These are phyloP conservation scores for Chymomyza procnemis DNA, from an alignment of 2,888 invertebrate genomes.

Conservation along the genomic window DNA sequence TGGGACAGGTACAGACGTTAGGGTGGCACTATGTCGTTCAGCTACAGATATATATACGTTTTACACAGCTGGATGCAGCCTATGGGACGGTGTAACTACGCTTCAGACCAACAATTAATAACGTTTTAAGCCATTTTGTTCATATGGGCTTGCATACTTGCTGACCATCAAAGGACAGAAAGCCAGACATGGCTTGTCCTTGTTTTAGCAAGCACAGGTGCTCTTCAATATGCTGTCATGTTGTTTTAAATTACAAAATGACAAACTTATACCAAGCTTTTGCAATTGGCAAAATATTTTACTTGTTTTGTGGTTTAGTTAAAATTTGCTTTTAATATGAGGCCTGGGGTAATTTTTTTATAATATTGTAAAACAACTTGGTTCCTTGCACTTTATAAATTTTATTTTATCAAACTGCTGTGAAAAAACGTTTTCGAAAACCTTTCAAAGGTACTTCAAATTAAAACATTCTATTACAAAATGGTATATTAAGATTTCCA, in stretches of 20 bases:
- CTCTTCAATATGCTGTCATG: constrained; percentile 30
- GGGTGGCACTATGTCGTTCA: neutral
- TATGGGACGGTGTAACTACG: constrained; percentile 52
- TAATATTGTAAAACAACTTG: neutral
- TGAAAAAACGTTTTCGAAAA: too few species aligned
- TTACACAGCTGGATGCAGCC: too few species aligned
- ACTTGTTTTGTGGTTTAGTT: constrained; percentile 50
- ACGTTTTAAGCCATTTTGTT: constrained; percentile 69
- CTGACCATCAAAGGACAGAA: neutral
- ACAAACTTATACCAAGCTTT: neutral
- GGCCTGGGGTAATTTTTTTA: constrained; percentile 22
- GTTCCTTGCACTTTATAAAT: too few species aligned
- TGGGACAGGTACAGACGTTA: constrained; percentile 48
- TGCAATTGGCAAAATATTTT: constrained; percentile 17
- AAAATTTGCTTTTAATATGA: constrained; percentile 51
- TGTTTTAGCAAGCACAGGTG: constrained; percentile 3
- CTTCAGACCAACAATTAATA: constrained; percentile 69
- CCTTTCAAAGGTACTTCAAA: too few species aligned
- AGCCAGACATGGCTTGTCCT: constrained; percentile 24
- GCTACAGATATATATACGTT: neutral
- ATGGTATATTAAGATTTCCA: too few species aligned
- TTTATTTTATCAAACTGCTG: too few species aligned
- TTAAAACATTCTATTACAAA: too few species aligned
- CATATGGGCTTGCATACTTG: constrained; percentile 10
- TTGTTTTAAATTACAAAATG: constrained; percentile 69